Base-by-base conservation (phyloP, 2,797 vertebrate genomes). In the Ceyx erithaca region DNA sequence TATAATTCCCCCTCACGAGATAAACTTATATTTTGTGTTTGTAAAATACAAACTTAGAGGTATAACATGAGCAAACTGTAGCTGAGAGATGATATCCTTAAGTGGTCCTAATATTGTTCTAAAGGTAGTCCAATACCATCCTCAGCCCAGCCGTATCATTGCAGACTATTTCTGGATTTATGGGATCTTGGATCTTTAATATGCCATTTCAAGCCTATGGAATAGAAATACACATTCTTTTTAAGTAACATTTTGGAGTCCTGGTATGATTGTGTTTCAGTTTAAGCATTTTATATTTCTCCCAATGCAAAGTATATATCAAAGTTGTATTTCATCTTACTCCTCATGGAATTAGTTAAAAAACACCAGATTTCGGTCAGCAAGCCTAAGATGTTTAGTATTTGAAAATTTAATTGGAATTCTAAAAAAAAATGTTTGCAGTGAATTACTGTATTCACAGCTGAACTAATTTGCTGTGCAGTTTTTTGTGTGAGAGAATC, bases 1-100 rank as follows among this genome's bases (percentile, higher is more conserved):
- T 90, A 49, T 90, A 85, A 80, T 76, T 90, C 80, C 94, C 66
- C 66, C 71, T 88, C 45, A 82, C 31, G 84, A 83, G 90, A 96
- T 89, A 95, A 95, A 81, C 87, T 82, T 62, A 48, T 13, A 33
- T 48, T 87, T 59, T 80, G 17, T 55, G 58, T 70, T 94, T 85
- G 41, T 1, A 3, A 86, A 85, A 82, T 62, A 57, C 10, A 78
- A 90, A 40, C 46, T 80, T 51, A 68, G 18, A 77, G 66, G 43
- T 82, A 78, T 77, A 93, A 54, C 43, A 54, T 16, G 33, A 80
- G 64, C 45, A 75, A 88, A 73, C 37, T 78, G 75, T 75, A 91
- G 71, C 78, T 86, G 41, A 67, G 41, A 81, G 33, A 37, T 37
- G 3, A 26, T 75, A 55, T 62, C 81, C 55, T 73, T 83, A 94